phyloP scores from a whole-genome alignment of 2,888 invertebrate genomes.

The Strigamia transsilvanica region DNA sequence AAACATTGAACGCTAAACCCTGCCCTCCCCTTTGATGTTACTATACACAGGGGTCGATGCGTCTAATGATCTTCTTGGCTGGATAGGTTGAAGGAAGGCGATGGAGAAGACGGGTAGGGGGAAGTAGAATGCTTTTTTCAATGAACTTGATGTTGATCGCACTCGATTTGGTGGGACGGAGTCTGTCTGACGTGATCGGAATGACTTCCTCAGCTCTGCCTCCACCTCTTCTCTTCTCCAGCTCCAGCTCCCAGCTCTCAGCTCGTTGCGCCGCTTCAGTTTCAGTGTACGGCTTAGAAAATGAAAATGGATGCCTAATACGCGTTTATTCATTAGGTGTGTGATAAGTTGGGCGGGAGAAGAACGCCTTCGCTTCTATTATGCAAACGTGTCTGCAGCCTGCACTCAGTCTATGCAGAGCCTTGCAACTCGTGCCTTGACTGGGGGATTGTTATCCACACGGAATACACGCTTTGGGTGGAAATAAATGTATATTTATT shows the following conservation, averaged over 20 bases:
- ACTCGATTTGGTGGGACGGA: slow-evolving; percentile 43
- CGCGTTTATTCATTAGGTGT: slow-evolving; percentile 34
- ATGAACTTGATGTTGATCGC: slow-evolving; percentile 48
- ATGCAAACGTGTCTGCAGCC: background rate
- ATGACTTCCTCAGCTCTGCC: slow-evolving; percentile 1
- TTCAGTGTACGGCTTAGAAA: slow-evolving; percentile 1
- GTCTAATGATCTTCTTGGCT: slow-evolving; percentile 38
- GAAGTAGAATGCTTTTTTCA: slow-evolving; percentile 32
- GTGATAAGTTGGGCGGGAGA: background rate
- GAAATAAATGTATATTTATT: slow-evolving; percentile 32
- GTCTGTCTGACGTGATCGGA: slow-evolving; percentile 46
- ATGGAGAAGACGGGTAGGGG: background rate
- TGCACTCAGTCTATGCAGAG: background rate
- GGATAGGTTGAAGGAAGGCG: slow-evolving; percentile 31
- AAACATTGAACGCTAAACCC: background rate
- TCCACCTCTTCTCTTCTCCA: background rate
- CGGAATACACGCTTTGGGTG: background rate
- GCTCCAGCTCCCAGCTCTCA: background rate
- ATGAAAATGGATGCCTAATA: slow-evolving; percentile 7
- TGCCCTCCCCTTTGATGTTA: slow-evolving; percentile 7
- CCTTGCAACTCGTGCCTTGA: background rate
- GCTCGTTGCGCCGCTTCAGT: background rate
- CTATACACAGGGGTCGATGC: slow-evolving; percentile 15
- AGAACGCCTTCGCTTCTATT: background rate
- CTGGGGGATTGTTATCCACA: slow-evolving; percentile 28